phyloP scores from a whole-genome alignment of 2,113 vertebrate species.

The Chaetura pelagica region DNA sequence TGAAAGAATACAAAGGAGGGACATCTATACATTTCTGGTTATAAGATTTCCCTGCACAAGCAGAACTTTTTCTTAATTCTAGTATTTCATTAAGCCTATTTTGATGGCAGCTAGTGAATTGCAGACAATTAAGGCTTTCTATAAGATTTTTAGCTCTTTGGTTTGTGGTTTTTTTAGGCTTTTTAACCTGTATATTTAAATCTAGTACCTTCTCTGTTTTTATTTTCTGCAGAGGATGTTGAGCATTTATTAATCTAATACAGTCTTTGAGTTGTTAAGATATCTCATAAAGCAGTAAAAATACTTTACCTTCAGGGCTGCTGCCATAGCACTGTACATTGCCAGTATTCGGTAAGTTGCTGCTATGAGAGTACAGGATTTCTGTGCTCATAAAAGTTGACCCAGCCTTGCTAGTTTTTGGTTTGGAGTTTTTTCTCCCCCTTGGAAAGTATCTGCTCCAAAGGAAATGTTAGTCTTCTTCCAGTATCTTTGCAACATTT shows the following conservation, averaged over 20 bases:
- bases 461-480: background rate
- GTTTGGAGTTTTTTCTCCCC: rapidly evolving
- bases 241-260: background rate
- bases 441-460: background rate
- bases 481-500: background rate
- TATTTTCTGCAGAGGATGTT: background rate
- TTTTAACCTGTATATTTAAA: background rate
- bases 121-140: background rate
- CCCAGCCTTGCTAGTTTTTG: background rate
- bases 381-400: background rate
- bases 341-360: background rate
- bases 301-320: background rate
- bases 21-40: background rate
- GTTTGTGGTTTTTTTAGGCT: background rate
- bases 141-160: background rate
- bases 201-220: background rate
- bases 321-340: background rate
- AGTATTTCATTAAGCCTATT: background rate
- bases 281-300: background rate
- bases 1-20: background rate
- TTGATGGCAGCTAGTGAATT: background rate
- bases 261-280: background rate
- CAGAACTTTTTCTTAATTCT: background rate
- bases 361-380: background rate
- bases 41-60: background rate